A percentile compares a stretch with the other conserved stretches of the same genome.
Evolutionary conservation across 1,140 invertebrate genomes (phyloP).

Genomic region (Aphelinus certus): DNA sequence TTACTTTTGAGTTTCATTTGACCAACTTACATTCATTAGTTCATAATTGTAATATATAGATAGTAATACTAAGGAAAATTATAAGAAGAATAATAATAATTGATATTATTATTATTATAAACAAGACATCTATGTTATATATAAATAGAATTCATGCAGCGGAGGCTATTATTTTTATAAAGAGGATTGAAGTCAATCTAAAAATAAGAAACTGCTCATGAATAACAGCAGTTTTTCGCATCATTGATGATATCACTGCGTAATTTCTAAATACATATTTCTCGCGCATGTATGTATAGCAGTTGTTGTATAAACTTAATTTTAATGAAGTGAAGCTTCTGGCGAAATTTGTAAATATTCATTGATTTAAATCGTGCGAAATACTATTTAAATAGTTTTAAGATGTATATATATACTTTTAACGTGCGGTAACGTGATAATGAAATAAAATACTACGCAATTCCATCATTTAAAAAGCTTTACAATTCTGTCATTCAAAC

Average conservation of each 20-base stretch:
- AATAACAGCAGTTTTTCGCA: conserved; percentile 11
- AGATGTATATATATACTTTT: conserved; percentile 38
- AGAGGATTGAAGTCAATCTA: conserved; percentile 13
- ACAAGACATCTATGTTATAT: too few relatives aligned
- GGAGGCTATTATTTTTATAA: conserved; percentile 64
- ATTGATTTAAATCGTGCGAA: conserved; percentile 28
- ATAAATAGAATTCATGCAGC: conserved; percentile 30
- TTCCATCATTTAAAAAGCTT: conserved; percentile 19
- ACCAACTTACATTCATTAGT: neutral
- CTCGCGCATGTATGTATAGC: conserved; percentile 29
- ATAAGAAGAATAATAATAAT: too few relatives aligned
- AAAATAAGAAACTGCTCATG: conserved; percentile 21
- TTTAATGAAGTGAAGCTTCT: conserved; percentile 31
- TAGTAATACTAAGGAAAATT: too few relatives aligned
- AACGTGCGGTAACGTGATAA: conserved; percentile 40
- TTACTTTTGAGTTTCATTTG: conserved; percentile 16
- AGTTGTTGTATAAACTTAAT: conserved; percentile 29
- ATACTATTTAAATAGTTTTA: conserved; percentile 54
- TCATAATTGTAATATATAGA: too few relatives aligned
- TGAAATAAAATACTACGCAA: conserved; percentile 39
- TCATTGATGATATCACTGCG: conserved; percentile 23
- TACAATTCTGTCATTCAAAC: too few relatives aligned
- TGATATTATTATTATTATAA: too few relatives aligned
- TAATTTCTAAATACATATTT: conserved; percentile 24
- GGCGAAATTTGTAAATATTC: conserved; percentile 34